Base-by-base conservation (phyloP, 1,140 invertebrate species). In the Diorhabda sublineata region DNA sequence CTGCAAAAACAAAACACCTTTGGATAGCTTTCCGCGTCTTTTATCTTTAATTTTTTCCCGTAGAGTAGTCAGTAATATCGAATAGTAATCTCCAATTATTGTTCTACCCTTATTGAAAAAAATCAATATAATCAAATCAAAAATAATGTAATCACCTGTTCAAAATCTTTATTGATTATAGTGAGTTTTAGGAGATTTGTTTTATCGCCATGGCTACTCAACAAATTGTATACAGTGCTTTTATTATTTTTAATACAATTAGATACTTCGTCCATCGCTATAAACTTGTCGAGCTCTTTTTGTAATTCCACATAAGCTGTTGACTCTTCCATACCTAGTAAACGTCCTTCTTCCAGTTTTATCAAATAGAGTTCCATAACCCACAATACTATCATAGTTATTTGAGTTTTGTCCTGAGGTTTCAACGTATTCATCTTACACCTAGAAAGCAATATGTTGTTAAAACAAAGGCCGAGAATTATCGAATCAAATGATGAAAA, bases 301-400 rank as follows among this genome's bases (percentile, higher is more conserved):
- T 95, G 91, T n/a, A 94, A 80, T 47, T 85, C 84, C 3, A 83
- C 81, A 77, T 91, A 93, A 64, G 87, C 77, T 42, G 81, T 73
- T 0, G 81, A 80, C 64, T 86, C 84, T 63, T 87, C 85, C 11
- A 87, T 81, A 0, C 85, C 86, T 43, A 83, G 81, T 58, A 89
- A 87, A 73, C 88, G 83, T 71, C 94, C 80, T 44, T 87, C 77
- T 62, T 92, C 91, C 76, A 98, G 85, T 82, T 96, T 90, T 73
- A 92, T 95, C 71, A 98, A 84, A 82, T 91, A 97, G 41, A 98
- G 82, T 81, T 99, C 96, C 4, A 96, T 88, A 60, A 98, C 86
- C 96, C 96, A 98, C 47, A 97, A 87, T 0, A 97, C 91, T 43
- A 98, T 85, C 87, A 97, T 94, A 0, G 94, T 96, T 58, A 93